phyloP scores from a whole-genome alignment of 2,797 vertebrate species.

The Lagodon rhomboides region DNA sequence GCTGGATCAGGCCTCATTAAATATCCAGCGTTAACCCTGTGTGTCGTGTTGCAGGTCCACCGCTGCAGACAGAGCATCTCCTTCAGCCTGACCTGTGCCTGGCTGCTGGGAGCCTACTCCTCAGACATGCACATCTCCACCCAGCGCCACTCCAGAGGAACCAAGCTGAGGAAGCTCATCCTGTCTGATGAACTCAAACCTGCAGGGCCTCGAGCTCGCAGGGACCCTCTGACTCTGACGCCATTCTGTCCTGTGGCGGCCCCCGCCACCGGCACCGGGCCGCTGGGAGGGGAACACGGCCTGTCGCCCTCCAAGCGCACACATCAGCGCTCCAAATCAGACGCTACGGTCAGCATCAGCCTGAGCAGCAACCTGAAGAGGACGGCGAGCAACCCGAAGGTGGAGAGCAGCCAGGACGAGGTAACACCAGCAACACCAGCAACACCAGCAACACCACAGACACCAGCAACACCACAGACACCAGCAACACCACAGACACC shows the following conservation, averaged over 20 bases:
- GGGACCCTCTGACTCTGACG: slow-evolving; percentile 80
- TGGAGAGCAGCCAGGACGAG: slow-evolving; percentile 95
- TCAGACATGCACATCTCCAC: slow-evolving; percentile 99
- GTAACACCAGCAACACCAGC: slow-evolving; percentile 65
- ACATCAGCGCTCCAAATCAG: slow-evolving; percentile 97
- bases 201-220: slow-evolving; percentile 83
- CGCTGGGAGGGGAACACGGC: slow-evolving; percentile 80
- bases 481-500: too few relatives aligned
- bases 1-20: not conserved
- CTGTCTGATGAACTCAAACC: slow-evolving; percentile 97
- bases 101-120: slow-evolving; percentile 94
- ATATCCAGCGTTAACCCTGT: not conserved
- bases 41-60: slow-evolving; percentile 82
- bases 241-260: slow-evolving; percentile 81
- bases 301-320: slow-evolving; percentile 95
- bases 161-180: slow-evolving; percentile 95
- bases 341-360: slow-evolving; percentile 93
- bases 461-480: too few relatives aligned
- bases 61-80: slow-evolving; percentile 96
- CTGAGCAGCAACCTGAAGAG: slow-evolving; percentile 96
- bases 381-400: slow-evolving; percentile 96
- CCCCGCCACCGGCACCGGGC: slow-evolving; percentile 31
- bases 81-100: slow-evolving; percentile 95
- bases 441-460: too few relatives aligned
- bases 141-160: slow-evolving; percentile 94